These are phyloP conservation scores for Poecilus cupreus DNA, from an alignment of 2,888 invertebrate species.

Conservation along the genomic window DNA sequence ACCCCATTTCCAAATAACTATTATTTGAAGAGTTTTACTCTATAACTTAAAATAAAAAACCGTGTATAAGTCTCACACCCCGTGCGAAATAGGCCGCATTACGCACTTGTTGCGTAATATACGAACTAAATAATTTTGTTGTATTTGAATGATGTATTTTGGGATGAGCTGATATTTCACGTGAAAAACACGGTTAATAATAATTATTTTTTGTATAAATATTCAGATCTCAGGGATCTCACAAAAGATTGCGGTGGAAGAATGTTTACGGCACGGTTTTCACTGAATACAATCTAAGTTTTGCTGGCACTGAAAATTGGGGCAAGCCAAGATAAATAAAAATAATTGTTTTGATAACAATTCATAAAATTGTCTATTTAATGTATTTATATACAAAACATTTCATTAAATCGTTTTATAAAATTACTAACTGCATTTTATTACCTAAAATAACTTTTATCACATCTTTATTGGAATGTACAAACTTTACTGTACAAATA, in stretches of 20 bases:
- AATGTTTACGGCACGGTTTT: background rate
- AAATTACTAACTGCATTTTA: slow-evolving; percentile 1
- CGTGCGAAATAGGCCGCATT: too few relatives aligned
- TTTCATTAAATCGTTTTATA: slow-evolving; percentile 23
- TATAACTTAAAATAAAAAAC: too few relatives aligned
- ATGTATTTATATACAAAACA: slow-evolving; percentile 17
- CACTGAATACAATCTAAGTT: background rate
- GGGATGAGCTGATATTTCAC: too few relatives aligned
- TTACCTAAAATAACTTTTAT: slow-evolving; percentile 28
- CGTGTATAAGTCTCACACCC: background rate
- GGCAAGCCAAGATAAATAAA: background rate
- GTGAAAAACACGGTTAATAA: too few relatives aligned
- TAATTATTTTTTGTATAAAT: background rate
- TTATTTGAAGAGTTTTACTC: too few relatives aligned
- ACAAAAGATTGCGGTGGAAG: background rate
- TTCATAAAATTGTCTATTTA: slow-evolving; percentile 16
- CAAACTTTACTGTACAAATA: background rate
- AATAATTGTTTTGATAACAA: slow-evolving; percentile 10
- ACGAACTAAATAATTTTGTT: too few relatives aligned
- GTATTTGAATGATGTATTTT: too few relatives aligned
- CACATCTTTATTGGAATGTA: slow-evolving; percentile 20
- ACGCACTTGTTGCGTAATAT: too few relatives aligned
- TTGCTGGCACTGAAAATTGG: background rate
- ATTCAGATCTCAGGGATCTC: slow-evolving; percentile 41
- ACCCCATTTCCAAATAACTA: too few relatives aligned